phyloP scores from a whole-genome alignment of 2,113 vertebrate genomes.

The Parus major region DNA sequence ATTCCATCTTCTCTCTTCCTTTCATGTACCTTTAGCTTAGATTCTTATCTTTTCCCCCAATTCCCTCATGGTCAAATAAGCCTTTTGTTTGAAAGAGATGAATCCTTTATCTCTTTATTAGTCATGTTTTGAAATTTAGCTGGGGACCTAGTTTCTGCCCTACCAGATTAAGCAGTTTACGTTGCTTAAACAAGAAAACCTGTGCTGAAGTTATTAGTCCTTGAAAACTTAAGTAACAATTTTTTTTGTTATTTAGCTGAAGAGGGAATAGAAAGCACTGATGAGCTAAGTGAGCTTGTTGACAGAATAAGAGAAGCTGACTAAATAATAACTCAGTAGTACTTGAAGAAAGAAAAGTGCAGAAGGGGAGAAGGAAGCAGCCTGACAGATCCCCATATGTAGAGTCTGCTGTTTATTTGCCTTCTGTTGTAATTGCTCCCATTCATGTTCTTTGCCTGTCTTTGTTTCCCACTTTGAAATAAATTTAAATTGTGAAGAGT shows the following conservation, averaged over 20 bases:
- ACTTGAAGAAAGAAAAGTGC: not conserved
- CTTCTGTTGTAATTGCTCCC: not conserved
- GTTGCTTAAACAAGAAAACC: slow-evolving; percentile 6
- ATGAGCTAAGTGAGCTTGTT: not conserved
- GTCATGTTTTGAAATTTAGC: not conserved
- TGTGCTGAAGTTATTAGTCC: not conserved
- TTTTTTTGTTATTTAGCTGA: not conserved
- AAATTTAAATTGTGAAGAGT: not conserved
- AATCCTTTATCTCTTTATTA: slow-evolving; percentile 27
- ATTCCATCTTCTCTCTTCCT: not conserved
- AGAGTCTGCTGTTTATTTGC: not conserved
- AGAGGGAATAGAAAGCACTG: not conserved
- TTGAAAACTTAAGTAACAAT: not conserved
- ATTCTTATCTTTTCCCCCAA: not conserved
- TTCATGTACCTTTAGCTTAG: slow-evolving; percentile 26
- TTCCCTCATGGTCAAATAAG: slow-evolving; percentile 14
- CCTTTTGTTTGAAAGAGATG: not conserved
- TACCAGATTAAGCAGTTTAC: not conserved
- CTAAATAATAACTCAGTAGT: not conserved
- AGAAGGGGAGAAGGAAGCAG: not conserved
- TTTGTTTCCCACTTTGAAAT: not conserved
- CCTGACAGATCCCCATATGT: not conserved
- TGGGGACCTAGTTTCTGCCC: not conserved
- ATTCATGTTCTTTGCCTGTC: not conserved
- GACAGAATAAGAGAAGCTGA: not conserved